These are phyloP conservation scores for Kryptolebias marmoratus DNA, from an alignment of 2,113 vertebrate genomes.

Conservation along the genomic window DNA sequence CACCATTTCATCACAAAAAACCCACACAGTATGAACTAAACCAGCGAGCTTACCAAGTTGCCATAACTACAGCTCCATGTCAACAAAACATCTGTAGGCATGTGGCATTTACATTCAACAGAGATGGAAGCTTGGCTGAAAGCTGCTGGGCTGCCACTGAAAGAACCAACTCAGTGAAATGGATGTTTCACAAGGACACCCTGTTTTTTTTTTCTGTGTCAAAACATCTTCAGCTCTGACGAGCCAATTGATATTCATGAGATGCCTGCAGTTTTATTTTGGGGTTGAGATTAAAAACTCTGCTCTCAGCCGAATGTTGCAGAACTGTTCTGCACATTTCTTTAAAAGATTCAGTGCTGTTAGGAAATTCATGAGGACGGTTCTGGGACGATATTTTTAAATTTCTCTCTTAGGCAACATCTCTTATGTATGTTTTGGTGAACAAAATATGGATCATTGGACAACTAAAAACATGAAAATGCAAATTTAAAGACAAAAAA, in stretches of 20 bases:
- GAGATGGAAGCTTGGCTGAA: constrained; percentile 35
- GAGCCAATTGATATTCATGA: constrained; percentile 65
- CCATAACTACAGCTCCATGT: constrained; percentile 64
- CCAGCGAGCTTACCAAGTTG: constrained; percentile 61
- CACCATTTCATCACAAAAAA: constrained; percentile 16
- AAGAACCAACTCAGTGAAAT: constrained; percentile 57
- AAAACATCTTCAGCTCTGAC: constrained; percentile 53
- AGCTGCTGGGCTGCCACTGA: constrained; percentile 47
- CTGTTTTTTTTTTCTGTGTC: constrained; percentile 45
- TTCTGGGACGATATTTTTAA: constrained; percentile 15
- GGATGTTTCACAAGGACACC: constrained; percentile 43
- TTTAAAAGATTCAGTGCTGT: background rate
- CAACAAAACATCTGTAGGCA: constrained; percentile 63
- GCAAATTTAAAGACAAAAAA: background rate
- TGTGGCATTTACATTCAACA: constrained; percentile 62
- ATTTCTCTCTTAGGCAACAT: background rate
- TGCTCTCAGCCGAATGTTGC: constrained; percentile 11
- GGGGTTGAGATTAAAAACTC: constrained; percentile 6
- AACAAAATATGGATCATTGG: background rate
- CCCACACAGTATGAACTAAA: constrained; percentile 49
- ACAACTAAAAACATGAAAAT: background rate
- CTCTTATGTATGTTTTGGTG: background rate
- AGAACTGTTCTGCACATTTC: constrained; percentile 36
- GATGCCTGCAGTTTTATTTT: constrained; percentile 35
- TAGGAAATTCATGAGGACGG: constrained; percentile 13